Evolutionary conservation across 2,888 invertebrate genomes (phyloP), one percentile per base, ranked within the genome.

Genomic region (Chorisops tibialis): DNA sequence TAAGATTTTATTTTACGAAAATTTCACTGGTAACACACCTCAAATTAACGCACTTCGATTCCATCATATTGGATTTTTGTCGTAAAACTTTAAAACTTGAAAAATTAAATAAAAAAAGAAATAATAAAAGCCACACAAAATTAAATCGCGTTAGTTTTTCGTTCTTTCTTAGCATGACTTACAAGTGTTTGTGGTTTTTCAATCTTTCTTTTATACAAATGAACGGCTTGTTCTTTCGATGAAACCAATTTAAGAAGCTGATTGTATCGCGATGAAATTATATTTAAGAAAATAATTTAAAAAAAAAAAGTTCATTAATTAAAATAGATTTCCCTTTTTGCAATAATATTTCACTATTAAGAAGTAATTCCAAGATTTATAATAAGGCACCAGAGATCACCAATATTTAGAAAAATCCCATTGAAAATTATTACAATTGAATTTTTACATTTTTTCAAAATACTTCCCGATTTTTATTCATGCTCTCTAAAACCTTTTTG

Each of bases 191-290:
- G 56, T 30, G 22, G 30, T 30, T 45, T 56, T 45, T 16, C 30
- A 43, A 24, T 18, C 45, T 45, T 43, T 45, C 43, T 56, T 14
- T 30, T 22, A 6, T 14, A 41, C 30, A 56, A 45, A 18, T 43
- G 45, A 14, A 65, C 69, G 22, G 64, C 67, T 67, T 71, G 70
- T 58, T 74, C 75, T 37, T 72, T 70, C 38, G 70, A 70, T 19
- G 75, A 74, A 64, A 77, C 70, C 69, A 77, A 74, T 63, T 69
- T 70, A 50, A 70, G 68, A 18, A 75, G 70, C 77, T 76, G 68
- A 41, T 21, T 37, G 4, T 39, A 39, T 39, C 9, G 37, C 18
- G 35, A 38, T 48, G 48, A 21, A 21, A n/a, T 11, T 47, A 19
- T 47, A 16, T 5, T 48, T 48, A n/a, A n/a, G n/a, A n/a, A n/a